A percentile compares a stretch with the other conserved stretches of the same genome.
phyloP scores from a whole-genome alignment of 2,888 invertebrate species.

The Scaptomyza flava region DNA sequence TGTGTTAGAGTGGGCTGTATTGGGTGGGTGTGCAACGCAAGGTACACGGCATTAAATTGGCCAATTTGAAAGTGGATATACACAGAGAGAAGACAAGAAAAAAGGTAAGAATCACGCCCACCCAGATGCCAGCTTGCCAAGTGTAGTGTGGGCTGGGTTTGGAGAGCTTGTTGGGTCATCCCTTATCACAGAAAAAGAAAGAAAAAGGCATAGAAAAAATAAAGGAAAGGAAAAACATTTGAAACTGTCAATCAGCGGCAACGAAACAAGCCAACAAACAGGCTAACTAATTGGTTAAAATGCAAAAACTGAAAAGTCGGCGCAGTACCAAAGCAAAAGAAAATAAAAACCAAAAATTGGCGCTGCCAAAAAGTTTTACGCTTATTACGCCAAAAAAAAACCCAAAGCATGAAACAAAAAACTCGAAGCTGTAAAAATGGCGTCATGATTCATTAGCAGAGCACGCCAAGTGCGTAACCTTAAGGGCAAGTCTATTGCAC shows the following conservation, averaged over 20 bases:
- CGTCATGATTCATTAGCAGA: constrained; percentile 78
- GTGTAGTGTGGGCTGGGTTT: constrained; percentile 2
- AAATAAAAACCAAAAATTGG: constrained; percentile 57
- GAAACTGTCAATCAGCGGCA: constrained; percentile 74
- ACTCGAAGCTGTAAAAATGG: constrained; percentile 53
- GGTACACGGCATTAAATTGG: constrained; percentile 54
- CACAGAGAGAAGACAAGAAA: constrained; percentile 27
- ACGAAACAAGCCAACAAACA: constrained; percentile 63
- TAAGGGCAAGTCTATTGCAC: constrained; percentile 58
- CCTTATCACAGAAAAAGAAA: constrained; percentile 59
- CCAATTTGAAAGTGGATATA: constrained; percentile 56
- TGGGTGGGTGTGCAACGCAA: constrained; percentile 25
- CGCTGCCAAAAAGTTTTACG: constrained; percentile 73
- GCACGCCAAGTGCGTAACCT: constrained; percentile 60
- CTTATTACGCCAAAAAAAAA: constrained; percentile 66
- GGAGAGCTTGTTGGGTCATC: constrained; percentile 31
- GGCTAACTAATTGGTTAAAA: constrained; percentile 74
- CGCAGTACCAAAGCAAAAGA: constrained; percentile 31
- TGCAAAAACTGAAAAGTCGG: constrained; percentile 54
- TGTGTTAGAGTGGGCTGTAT: constrained; percentile 25
- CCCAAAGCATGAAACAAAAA: constrained; percentile 44
- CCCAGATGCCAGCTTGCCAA: constrained; percentile 15
- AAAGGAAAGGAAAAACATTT: constrained; percentile 41
- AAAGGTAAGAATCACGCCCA: constrained; percentile 65
- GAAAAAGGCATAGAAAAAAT: constrained; percentile 7